Conservation (phyloP, 1,140 invertebrate species). For the Probaryconus sp. region DNA sequence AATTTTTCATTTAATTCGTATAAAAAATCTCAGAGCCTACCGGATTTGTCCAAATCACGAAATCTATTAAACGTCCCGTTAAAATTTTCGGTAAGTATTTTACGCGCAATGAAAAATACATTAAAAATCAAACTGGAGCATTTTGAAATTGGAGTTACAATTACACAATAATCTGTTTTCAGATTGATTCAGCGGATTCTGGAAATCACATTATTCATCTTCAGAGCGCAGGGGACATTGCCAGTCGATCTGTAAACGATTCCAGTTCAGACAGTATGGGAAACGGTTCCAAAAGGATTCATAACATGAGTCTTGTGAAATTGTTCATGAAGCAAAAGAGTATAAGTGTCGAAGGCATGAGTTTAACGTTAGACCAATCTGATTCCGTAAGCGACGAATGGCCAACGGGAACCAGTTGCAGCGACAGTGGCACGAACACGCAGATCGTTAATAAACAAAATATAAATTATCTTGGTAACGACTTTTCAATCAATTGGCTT, state of each 20-base stretch:
- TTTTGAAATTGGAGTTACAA: too few relatives aligned
- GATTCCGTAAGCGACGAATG: slow-evolving; percentile 73
- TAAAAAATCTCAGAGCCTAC: slow-evolving; percentile 73
- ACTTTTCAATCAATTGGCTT: slow-evolving; percentile 76
- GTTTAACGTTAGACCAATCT: slow-evolving; percentile 73
- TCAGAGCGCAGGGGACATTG: slow-evolving; percentile 74
- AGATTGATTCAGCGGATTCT: slow-evolving; percentile 75
- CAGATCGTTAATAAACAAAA: slow-evolving; percentile 69
- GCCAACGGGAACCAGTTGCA: slow-evolving; percentile 73
- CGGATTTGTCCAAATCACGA: slow-evolving; percentile 68
- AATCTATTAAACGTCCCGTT: slow-evolving; percentile 69
- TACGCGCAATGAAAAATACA: too few relatives aligned
- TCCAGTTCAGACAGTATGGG: slow-evolving; percentile 76
- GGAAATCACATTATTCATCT: slow-evolving; percentile 69
- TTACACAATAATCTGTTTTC: slow-evolving; percentile 3
- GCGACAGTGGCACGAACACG: slow-evolving; percentile 70
- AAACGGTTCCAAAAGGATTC: slow-evolving; percentile 76
- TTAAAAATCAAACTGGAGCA: too few relatives aligned
- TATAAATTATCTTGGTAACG: slow-evolving; percentile 64
- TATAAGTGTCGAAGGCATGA: slow-evolving; percentile 85
- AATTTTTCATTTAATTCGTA: slow-evolving; percentile 53
- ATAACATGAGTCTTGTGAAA: slow-evolving; percentile 90
- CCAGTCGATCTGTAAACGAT: slow-evolving; percentile 75
- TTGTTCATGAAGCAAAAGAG: slow-evolving; percentile 94
- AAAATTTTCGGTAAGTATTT: slow-evolving; percentile 75